phyloP scores from a whole-genome alignment of 2,113 vertebrate genomes.

The Phainopepla nitens region DNA sequence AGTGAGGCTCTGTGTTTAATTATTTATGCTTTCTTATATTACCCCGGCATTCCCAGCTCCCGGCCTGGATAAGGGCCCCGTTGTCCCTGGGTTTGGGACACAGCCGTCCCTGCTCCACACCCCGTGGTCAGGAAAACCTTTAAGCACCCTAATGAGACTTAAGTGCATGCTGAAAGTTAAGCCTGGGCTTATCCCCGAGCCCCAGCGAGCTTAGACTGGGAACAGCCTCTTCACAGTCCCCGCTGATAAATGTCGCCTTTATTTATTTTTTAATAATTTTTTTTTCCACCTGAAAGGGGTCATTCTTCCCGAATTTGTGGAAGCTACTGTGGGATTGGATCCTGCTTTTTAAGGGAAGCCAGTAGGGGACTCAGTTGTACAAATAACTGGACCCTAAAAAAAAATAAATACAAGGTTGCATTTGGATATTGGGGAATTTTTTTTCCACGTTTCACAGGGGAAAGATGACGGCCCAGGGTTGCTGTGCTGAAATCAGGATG shows the following conservation, averaged over 20 bases:
- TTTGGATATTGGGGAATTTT: not conserved
- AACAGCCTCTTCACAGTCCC: constrained; percentile 50
- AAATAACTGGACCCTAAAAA: constrained; percentile 24
- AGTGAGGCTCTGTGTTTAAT: constrained; percentile 47
- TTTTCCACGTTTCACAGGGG: not conserved
- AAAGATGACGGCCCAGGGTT: not conserved
- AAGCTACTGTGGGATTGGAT: constrained; percentile 37
- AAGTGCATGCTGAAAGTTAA: constrained; percentile 61
- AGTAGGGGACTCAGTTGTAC: constrained; percentile 41
- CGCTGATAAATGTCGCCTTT: constrained; percentile 51
- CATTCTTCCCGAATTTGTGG: constrained; percentile 47
- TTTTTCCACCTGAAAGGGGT: constrained; percentile 22
- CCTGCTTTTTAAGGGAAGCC: constrained; percentile 45
- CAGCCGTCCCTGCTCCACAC: not conserved
- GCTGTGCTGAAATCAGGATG: not conserved
- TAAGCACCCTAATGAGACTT: constrained; percentile 57
- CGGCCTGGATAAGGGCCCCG: not conserved
- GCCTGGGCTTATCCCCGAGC: constrained; percentile 3
- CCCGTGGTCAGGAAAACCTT: constrained; percentile 46
- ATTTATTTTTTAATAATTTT: constrained; percentile 14
- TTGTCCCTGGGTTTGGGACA: not conserved
- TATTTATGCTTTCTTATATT: constrained; percentile 48
- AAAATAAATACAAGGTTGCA: not conserved
- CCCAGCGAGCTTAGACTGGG: not conserved
- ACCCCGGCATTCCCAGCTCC: not conserved